A percentile compares a stretch with the other conserved stretches of the same genome.
Conservation (phyloP, 2,797 vertebrate genomes). For the Borostomias antarcticus region DNA sequence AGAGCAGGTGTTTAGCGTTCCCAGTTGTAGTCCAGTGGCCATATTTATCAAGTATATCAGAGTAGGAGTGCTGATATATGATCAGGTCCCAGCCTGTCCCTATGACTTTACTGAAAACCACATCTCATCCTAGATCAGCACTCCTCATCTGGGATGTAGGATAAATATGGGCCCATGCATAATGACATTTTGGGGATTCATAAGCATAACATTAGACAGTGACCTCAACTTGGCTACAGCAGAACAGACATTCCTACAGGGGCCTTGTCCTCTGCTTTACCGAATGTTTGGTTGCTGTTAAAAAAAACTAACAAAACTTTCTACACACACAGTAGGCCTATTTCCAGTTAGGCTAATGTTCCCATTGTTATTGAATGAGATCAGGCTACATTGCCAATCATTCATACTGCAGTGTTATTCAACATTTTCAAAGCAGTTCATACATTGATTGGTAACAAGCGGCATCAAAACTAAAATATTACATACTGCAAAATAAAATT, state of each 20-base stretch:
- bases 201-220: conserved; percentile 30
- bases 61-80: too few species aligned
- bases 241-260: conserved; percentile 13
- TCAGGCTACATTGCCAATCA: conserved; percentile 7
- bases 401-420: conserved; percentile 16
- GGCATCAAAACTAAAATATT: neutral
- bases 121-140: too few species aligned
- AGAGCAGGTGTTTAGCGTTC: conserved; percentile 16
- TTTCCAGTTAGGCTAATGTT: neutral
- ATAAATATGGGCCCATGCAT: too few species aligned
- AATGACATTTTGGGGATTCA: conserved; percentile 34
- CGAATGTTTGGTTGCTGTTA: too few species aligned
- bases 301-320: too few species aligned
- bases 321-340: neutral
- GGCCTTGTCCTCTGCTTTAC: neutral
- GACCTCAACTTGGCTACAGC: conserved; percentile 24
- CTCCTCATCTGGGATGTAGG: too few species aligned
- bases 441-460: neutral
- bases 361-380: neutral
- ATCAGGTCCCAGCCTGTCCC: too few species aligned
- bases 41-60: too few species aligned
- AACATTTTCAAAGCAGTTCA: neutral
- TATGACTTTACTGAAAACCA: neutral
- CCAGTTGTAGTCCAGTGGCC: neutral
- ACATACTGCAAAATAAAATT: neutral